A percentile compares a stretch with the other conserved stretches of the same genome.
These are phyloP conservation scores for Hephaestus fuliginosus DNA, from an alignment of 2,797 vertebrate species.

Conservation along the genomic window DNA sequence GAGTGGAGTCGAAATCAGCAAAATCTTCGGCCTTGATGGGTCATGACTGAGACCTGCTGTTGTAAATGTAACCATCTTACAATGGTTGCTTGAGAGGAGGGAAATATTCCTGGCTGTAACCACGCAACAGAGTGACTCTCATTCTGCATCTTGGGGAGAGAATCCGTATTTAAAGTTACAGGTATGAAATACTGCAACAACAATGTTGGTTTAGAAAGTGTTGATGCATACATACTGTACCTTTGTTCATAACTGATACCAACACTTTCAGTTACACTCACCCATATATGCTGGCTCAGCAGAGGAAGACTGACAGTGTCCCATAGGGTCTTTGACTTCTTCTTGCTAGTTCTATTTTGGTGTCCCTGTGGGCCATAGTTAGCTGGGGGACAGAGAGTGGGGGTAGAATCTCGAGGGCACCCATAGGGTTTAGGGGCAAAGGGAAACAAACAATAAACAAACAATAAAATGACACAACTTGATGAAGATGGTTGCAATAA, in stretches of 20 bases:
- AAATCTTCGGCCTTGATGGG: constrained; percentile 28
- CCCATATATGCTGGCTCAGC: neutral
- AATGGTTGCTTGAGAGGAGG: constrained; percentile 8
- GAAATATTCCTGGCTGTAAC: constrained; percentile 1
- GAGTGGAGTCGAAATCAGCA: constrained; percentile 19
- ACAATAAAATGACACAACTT: neutral
- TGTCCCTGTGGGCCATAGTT: neutral
- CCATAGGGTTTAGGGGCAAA: neutral
- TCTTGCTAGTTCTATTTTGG: neutral
- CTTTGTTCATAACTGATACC: neutral
- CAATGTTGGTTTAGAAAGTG: neutral
- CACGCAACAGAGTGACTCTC: neutral
- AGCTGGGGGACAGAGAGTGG: neutral
- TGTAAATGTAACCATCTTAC: constrained; percentile 11
- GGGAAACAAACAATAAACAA: too few relatives aligned
- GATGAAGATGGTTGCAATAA: neutral
- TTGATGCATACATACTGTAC: neutral
- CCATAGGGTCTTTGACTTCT: neutral
- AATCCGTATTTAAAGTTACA: neutral
- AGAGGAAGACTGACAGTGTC: neutral
- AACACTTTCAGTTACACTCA: neutral
- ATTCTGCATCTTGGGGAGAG: neutral
- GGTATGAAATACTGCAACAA: neutral
- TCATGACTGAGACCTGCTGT: constrained; percentile 10
- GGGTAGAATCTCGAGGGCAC: too few relatives aligned